Evolutionary conservation across 2,797 vertebrate species (phyloP), one percentile per base, ranked within the genome.

Genomic region (Thalassophryne amazonica): DNA sequence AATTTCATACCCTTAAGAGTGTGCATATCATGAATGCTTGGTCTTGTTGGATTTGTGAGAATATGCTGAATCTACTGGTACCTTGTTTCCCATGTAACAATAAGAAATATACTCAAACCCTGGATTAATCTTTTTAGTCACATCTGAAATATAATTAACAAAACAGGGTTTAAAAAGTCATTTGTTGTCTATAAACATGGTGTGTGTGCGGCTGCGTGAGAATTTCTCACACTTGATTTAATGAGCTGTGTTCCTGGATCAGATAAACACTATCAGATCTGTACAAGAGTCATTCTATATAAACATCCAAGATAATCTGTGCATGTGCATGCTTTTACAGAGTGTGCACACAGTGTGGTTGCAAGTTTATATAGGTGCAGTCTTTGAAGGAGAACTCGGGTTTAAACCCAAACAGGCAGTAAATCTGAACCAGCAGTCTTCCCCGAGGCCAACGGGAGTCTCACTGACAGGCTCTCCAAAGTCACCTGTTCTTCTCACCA

Each of bases 251-350:
- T 86, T 78, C 84, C 78, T 72, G 6, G 77, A 88, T 86, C 84
- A 90, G 90, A 93, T 94, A 91, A 86, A 73, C 33, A 57, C 67
- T 78, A 84, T 89, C 89, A 72, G 81, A 90, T 85, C 74, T 35
- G 30, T 50, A 65, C 89, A 91, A 62, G 55, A 75, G 87, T 90
- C 73, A 20, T 73, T 81, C 68, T 91, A 85, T 89, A 83, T 92
- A 93, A 86, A 85, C 83, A 85, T 71, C 42, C 69, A 65, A 72
- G 69, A 67, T 79, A 74, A 77, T 74, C 73, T 70, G 46, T 47
- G 42, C 43, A 40, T 18, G 32, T 56, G 32, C 33, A 24, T 42
- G 36, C 22, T 21, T 39, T 7, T 21, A 23, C 12, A 25, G n/a
- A 47, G 36, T 28, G 38, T 47, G 52, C 41, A 29, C 48, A 48